Percentiles rank a stretch among this genome's conserved stretches.
Evolutionary conservation across 1,140 invertebrate genomes (phyloP).

Genomic region (Camponotus vicinus): DNA sequence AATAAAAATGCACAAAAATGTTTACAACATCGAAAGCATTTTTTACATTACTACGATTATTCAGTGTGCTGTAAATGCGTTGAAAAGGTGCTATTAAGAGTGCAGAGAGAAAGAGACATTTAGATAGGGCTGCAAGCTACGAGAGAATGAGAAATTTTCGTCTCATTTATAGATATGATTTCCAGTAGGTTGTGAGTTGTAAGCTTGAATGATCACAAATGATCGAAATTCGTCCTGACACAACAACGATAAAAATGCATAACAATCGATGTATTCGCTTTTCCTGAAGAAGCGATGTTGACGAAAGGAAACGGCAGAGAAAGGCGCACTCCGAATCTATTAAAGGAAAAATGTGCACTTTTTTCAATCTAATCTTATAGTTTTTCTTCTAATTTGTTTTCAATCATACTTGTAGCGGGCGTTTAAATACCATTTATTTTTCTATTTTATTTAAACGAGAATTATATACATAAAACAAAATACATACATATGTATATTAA

Average conservation of each 20-base stretch:
- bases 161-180: conserved; percentile 31
- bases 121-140: conserved; percentile 45
- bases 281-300: conserved; percentile 60
- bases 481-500: background rate
- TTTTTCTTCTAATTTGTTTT: background rate
- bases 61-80: conserved; percentile 49
- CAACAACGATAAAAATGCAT: conserved; percentile 52
- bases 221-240: conserved; percentile 30
- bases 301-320: conserved; percentile 66
- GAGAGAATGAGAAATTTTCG: conserved; percentile 46
- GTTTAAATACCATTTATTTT: background rate
- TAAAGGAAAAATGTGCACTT: conserved; percentile 41
- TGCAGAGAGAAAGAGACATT: conserved; percentile 50
- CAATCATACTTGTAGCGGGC: background rate
- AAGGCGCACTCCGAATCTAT: conserved; percentile 37
- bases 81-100: conserved; percentile 59
- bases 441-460: background rate
- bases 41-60: conserved; percentile 30
- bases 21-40: conserved; percentile 70
- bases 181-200: conserved; percentile 37
- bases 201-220: conserved; percentile 62
- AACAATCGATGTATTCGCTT: conserved; percentile 25
- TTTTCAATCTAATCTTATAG: conserved; percentile 8
- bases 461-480: background rate
- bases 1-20: conserved; percentile 56